Evolutionary conservation across 1,140 invertebrate species (phyloP).

Genomic region (Pseudobourletiella spinata): DNA sequence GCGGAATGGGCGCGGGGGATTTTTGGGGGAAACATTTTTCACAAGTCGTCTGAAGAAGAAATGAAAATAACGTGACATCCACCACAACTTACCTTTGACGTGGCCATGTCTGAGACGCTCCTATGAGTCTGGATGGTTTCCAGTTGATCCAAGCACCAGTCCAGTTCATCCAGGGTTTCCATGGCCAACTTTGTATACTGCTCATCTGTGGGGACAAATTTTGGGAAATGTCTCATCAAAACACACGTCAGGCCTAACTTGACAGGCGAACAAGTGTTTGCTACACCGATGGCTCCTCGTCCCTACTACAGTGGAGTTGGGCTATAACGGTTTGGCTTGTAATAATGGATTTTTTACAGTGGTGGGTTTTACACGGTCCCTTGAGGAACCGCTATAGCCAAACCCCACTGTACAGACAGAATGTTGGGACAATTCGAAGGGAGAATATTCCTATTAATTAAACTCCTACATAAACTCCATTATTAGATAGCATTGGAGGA

Average conservation of each 20-base stretch:
- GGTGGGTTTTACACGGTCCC: no score
- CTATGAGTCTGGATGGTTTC: constrained; percentile 98
- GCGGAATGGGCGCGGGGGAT: no score
- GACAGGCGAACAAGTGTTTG: background rate
- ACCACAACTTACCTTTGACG: constrained; percentile 78
- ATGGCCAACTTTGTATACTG: constrained; percentile 55
- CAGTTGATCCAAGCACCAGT: constrained; percentile 98
- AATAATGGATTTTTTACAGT: background rate
- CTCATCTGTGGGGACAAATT: constrained; percentile 17
- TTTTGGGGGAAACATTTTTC: no score
- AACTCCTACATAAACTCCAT: no score
- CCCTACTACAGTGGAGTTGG: background rate
- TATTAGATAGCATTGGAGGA: no score
- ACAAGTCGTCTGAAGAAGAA: no score
- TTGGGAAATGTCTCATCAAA: background rate
- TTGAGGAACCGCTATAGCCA: no score
- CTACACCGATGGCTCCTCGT: background rate
- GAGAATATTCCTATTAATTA: no score
- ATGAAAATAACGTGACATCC: no score
- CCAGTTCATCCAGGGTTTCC: constrained; percentile 96
- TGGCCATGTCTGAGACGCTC: constrained; percentile 98
- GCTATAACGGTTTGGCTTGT: background rate
- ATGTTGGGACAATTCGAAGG: no score
- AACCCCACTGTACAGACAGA: no score
- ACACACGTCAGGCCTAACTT: no score